Evolutionary conservation across 2,797 vertebrate genomes (phyloP), one percentile per base, ranked within the genome.

Genomic region (Periophthalmus magnuspinnatus): DNA sequence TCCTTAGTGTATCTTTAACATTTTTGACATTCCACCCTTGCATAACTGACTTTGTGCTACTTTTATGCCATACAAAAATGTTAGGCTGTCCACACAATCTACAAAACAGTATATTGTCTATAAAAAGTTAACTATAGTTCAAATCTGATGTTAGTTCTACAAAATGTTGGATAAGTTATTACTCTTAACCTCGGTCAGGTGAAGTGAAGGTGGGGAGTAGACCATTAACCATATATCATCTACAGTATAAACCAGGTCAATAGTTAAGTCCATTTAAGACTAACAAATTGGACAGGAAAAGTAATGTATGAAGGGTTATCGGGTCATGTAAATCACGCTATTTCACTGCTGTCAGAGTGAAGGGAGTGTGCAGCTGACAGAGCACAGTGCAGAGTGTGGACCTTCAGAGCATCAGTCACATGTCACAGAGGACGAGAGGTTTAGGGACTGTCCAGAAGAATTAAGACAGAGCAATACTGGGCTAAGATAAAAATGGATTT

Each of bases 381-480:
- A 52, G 52, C 33, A 54, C 50, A 38, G 38, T 28, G 47, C 33
- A 56, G 47, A 38, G 50, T 32, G 60, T 6, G 5, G 52, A 72
- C 73, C 45, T 69, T 21, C 57, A 74, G 17, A 63, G 32, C 69
- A 58, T 73, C 66, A 33, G 19, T 77, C 71, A 56, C 60, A 68
- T 65, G 56, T 33, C 33, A 50, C 14, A 9, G 13, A 32, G 19
- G 67, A 68, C 54, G n/a, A 13, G 65, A 11, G 5, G n/a, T 63
- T 63, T 79, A 67, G 55, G 67, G 41, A 48, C 63, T 6, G 57
- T 38, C 33, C 68, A 65, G 45, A 28, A 3, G 28, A 28, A 28
- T 1, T 28, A 28, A 28, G 28, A 28, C 28, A 28, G 28, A 28
- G 28, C 1, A 28, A 28, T 28, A 28, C 28, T 28, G 28, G 28